Conservation (phyloP, 2,888 invertebrate genomes). For the Rhagonycha lutea region DNA sequence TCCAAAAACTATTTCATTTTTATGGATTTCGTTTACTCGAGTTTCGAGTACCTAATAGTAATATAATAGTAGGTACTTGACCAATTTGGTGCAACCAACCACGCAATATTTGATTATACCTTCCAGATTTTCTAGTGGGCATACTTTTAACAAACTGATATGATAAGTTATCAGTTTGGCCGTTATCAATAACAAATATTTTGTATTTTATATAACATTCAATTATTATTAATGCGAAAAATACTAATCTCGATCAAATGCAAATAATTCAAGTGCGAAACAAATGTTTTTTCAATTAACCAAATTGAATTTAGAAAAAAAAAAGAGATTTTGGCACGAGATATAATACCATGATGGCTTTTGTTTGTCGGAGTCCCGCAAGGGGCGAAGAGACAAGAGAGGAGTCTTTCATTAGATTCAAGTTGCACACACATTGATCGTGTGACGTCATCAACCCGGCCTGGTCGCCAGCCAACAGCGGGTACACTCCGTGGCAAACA, state of each 20-base stretch:
- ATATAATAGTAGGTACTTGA: no score
- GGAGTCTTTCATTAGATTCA: conserved; percentile 30
- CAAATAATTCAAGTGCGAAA: background rate
- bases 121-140: background rate
- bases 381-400: conserved; percentile 8
- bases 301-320: background rate
- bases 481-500: conserved; percentile 30
- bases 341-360: background rate
- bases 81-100: background rate
- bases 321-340: background rate
- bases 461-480: conserved; percentile 37
- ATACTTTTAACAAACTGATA: background rate
- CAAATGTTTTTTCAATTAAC: background rate
- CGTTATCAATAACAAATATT: background rate
- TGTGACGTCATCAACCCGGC: conserved; percentile 38
- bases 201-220: background rate
- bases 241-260: background rate
- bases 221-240: background rate
- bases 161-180: background rate
- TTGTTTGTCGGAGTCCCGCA: background rate
- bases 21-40: no score
- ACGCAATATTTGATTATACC: background rate
- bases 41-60: no score
- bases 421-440: conserved; percentile 35
- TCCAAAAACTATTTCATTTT: background rate